These are phyloP conservation scores for Cydia splendana DNA, from an alignment of 1,140 invertebrate genomes.

Conservation along the genomic window DNA sequence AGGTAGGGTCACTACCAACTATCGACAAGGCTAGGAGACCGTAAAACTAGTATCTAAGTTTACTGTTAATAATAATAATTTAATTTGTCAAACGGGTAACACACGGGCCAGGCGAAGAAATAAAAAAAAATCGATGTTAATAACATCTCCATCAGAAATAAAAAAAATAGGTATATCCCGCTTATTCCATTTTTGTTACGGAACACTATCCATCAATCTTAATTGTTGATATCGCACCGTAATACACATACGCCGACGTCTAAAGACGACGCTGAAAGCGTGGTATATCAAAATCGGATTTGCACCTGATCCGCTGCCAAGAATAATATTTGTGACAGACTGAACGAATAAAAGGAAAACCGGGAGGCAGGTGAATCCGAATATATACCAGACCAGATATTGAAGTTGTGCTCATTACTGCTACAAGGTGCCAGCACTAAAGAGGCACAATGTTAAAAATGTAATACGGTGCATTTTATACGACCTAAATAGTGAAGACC, in stretches of 20 bases:
- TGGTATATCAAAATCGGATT: constrained; percentile 29
- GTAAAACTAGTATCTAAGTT: no score
- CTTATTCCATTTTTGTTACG: background rate
- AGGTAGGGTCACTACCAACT: no score
- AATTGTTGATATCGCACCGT: constrained; percentile 11
- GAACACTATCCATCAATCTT: background rate
- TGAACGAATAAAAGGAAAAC: constrained; percentile 30
- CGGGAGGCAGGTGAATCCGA: constrained; percentile 20
- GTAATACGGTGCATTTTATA: background rate
- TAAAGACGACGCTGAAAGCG: constrained; percentile 18
- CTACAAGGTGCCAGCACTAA: background rate
- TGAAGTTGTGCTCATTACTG: constrained; percentile 27
- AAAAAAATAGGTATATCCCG: no score
- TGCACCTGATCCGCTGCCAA: constrained; percentile 28
- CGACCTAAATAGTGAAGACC: background rate
- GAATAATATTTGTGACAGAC: constrained; percentile 32
- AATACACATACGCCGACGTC: background rate
- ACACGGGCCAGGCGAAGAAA: no score
- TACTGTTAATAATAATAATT: no score
- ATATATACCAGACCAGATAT: constrained; percentile 13
- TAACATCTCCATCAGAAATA: no score
- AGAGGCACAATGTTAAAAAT: background rate
- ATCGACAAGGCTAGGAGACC: no score
- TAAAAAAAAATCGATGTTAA: no score
- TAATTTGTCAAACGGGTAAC: no score